Evolutionary conservation across 30 jellyfish, hydroid and myxozoan genomes (phyloP), one percentile per base, ranked within the genome.

Genomic region (Aurelia coerulea): DNA sequence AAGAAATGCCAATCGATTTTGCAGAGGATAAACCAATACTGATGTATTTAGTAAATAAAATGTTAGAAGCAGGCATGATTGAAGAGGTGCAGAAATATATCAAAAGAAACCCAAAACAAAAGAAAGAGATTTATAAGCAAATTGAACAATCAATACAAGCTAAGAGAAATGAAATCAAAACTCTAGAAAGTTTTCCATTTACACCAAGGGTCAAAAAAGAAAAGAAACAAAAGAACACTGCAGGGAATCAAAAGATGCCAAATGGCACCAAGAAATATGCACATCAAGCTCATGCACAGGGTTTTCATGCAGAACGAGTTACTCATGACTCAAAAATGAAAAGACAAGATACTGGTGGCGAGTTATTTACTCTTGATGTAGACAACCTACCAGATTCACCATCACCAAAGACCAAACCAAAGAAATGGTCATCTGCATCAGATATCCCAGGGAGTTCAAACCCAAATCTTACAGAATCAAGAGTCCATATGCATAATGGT

Each of bases 31-130:
- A 84, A 34, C 74, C 97, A n/a, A 88, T 81, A 15, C 72, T 90
- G 35, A 88, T 95, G 62, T 71, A 84, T 67, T 58, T 95, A 33
- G 77, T 95, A 49, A 81, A 96, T 64, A 63, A 89, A 31, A 95
- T 95, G 99, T 79, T 95, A 14, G 96, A 78, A 5, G 86, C 86
- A 34, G 97, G 97, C 19, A 65, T 78, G 53, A 63, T 69, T 15
- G 88, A 74, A 10, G 99, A 89, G 51, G 96, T 95, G 65, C 99
- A 95, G 42, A 86, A 78, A 19, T 95, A 78, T 49, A 85, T 95
- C 65, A 76, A 71, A 60, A 68, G 91, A 52, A 97, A 95, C 66
- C 97, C 99, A 29, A 72, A 87, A 51, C 71, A 85, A 58, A 95
- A 95, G 78, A 74, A 87, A n/a, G 90, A 95, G 46, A 95, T 95